These are phyloP conservation scores for Tupaia chinensis DNA, from an alignment of 2,113 vertebrate genomes.

Conservation along the genomic window DNA sequence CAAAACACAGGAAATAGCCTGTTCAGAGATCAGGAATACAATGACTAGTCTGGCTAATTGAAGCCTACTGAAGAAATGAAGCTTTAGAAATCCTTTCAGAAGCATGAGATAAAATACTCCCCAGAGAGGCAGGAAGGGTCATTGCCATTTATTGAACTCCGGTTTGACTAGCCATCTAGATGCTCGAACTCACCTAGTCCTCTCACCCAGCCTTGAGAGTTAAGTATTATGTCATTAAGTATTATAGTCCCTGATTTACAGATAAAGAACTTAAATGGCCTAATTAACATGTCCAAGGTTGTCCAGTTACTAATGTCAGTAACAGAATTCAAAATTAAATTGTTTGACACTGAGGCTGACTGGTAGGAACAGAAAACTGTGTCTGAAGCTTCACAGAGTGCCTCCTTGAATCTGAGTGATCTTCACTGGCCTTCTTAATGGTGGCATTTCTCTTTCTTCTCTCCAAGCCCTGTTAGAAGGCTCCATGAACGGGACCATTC, in stretches of 20 bases:
- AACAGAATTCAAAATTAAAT: background rate
- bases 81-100: background rate
- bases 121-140: background rate
- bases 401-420: background rate
- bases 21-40: background rate
- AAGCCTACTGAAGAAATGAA: background rate
- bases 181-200: background rate
- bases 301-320: background rate
- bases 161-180: background rate
- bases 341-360: background rate
- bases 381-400: background rate
- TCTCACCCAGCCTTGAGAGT: background rate
- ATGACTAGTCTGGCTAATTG: background rate
- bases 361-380: fast-evolving
- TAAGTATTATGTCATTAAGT: no score
- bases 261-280: background rate
- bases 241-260: background rate
- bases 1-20: background rate
- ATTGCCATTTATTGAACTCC: background rate
- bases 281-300: background rate
- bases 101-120: background rate
- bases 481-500: background rate
- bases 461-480: background rate
- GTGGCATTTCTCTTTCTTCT: background rate
- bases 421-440: background rate